A percentile compares a stretch with the other conserved stretches of the same genome.
Evolutionary conservation across 2,797 vertebrate genomes (phyloP).

Genomic region (Acropternis orthonyx): DNA sequence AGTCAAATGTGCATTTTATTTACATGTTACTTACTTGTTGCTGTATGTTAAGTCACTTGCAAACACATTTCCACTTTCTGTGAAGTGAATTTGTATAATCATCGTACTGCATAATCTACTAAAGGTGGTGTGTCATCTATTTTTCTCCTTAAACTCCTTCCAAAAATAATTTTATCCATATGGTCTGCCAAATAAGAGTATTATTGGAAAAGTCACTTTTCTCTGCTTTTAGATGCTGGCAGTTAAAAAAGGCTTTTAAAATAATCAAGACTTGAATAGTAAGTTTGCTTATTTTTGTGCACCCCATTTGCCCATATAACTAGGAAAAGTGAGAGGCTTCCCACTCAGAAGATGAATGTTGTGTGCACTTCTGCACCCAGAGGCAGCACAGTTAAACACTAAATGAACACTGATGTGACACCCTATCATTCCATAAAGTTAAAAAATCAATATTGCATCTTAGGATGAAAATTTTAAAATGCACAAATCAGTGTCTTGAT

Average conservation of each 20-base stretch:
- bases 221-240: neutral
- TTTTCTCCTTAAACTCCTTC: neutral
- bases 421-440: neutral
- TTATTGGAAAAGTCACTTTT: neutral
- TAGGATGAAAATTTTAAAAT: neutral
- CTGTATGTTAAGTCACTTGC: neutral
- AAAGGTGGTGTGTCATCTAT: neutral
- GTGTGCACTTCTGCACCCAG: neutral
- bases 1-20: neutral
- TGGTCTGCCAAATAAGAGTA: neutral
- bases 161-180: neutral
- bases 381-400: neutral
- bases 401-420: neutral
- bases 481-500: neutral
- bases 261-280: neutral
- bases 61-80: neutral
- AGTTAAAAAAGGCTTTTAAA: neutral
- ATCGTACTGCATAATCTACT: neutral
- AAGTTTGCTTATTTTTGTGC: neutral
- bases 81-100: neutral
- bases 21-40: neutral
- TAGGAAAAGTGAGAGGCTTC: neutral
- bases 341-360: neutral
- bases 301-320: neutral
- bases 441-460: neutral